Conservation (phyloP, 2,888 invertebrate species). For the Sepioteuthis lessoniana region DNA sequence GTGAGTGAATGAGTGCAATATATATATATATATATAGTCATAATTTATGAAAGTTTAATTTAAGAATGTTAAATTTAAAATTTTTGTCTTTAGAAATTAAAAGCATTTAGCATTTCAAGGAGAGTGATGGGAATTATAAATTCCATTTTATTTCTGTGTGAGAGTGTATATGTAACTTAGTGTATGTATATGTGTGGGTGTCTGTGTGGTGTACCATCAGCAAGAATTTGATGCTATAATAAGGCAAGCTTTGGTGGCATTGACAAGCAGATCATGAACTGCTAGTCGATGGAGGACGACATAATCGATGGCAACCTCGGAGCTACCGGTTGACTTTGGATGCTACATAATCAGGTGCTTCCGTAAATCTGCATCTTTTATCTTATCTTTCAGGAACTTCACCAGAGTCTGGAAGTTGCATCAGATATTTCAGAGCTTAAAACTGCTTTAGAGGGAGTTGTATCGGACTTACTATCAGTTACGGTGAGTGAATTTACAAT, state of each 20-base stretch:
- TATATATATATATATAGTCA: not conserved
- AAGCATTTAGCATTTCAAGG: not conserved
- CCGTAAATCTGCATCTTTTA: conserved; percentile 42
- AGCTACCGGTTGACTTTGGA: conserved; percentile 42
- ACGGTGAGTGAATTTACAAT: conserved; percentile 4
- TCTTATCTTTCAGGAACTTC: conserved; percentile 47
- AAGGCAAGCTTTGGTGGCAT: conserved; percentile 33
- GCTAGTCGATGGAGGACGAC: conserved; percentile 40
- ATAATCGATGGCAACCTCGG: conserved; percentile 46
- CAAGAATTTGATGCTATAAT: conserved; percentile 33
- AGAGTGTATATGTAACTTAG: not conserved
- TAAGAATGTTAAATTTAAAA: no score
- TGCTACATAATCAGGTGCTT: conserved; percentile 43
- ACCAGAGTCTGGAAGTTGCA: conserved; percentile 43
- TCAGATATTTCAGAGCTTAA: conserved; percentile 47
- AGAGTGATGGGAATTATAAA: not conserved
- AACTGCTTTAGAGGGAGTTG: conserved; percentile 44
- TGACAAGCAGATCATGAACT: conserved; percentile 41
- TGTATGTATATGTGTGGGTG: not conserved
- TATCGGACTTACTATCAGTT: conserved; percentile 37
- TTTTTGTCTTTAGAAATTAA: not conserved
- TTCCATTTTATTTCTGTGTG: not conserved
- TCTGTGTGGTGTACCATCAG: not conserved
- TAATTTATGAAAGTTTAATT: not conserved
- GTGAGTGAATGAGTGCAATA: not conserved